Evolutionary conservation across 2,797 vertebrate genomes (phyloP).

Genomic region (Hydrocynus forskahlii): DNA sequence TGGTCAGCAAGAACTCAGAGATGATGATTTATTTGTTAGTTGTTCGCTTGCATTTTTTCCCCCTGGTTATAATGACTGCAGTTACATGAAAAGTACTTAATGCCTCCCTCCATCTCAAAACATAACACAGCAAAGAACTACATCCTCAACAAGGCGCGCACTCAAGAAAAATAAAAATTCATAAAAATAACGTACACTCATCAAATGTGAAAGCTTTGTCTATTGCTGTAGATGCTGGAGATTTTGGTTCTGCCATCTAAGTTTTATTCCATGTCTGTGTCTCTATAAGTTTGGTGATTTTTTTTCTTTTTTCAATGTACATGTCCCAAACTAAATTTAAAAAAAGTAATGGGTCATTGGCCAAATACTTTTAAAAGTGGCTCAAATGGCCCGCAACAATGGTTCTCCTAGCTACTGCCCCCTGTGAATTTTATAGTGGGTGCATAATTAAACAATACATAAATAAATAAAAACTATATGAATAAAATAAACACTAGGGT

Average conservation of each 20-base stretch:
- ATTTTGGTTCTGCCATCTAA: too few relatives aligned
- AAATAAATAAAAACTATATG: not conserved
- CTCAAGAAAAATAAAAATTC: not conserved
- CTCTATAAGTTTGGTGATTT: too few relatives aligned
- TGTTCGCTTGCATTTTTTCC: not conserved
- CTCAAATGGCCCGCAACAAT: too few relatives aligned
- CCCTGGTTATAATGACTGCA: not conserved
- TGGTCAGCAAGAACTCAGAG: not conserved
- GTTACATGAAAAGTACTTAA: not conserved
- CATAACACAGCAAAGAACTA: not conserved
- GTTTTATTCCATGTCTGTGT: too few relatives aligned
- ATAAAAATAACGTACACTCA: slow-evolving; percentile 8
- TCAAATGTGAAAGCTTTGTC: not conserved
- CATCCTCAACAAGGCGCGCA: not conserved
- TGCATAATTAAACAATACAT: not conserved
- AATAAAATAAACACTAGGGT: not conserved
- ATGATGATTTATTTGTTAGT: not conserved
- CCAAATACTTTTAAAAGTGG: too few relatives aligned
- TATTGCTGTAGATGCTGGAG: too few relatives aligned
- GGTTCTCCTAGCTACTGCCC: too few relatives aligned
- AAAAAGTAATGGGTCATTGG: too few relatives aligned
- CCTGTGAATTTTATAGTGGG: too few relatives aligned
- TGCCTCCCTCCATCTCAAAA: not conserved
- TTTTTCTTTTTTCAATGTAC: too few relatives aligned
- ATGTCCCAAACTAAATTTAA: too few relatives aligned